A percentile compares a stretch with the other conserved stretches of the same genome.
Conservation (phyloP, 2,888 invertebrate species). For the Monochamus alternatus region DNA sequence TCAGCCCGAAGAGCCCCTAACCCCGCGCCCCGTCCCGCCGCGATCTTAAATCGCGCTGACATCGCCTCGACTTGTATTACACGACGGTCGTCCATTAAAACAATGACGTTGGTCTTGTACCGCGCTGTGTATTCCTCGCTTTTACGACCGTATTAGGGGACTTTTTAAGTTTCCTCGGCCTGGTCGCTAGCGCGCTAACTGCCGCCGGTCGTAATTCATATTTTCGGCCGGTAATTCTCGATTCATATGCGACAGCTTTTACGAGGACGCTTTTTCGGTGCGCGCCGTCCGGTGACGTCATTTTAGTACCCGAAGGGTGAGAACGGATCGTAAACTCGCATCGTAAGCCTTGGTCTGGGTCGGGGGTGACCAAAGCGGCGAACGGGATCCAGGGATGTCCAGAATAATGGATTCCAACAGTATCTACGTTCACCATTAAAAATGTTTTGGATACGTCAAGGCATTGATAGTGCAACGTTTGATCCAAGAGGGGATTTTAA, state of each 20-base stretch:
- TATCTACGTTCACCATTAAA: no score
- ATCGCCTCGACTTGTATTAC: slow-evolving; percentile 26
- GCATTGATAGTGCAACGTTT: no score
- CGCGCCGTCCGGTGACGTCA: slow-evolving; percentile 56
- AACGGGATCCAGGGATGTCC: slow-evolving; percentile 21
- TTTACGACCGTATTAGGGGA: slow-evolving; percentile 32
- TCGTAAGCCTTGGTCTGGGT: slow-evolving; percentile 48
- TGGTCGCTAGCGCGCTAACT: slow-evolving; percentile 58
- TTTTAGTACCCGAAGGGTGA: slow-evolving; percentile 59
- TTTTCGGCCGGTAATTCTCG: slow-evolving; percentile 66
- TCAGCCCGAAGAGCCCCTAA: no score
- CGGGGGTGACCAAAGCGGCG: slow-evolving; percentile 12
- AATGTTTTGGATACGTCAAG: no score
- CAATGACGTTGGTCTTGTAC: slow-evolving; percentile 32
- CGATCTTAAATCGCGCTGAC: slow-evolving; percentile 21
- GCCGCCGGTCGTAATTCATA: slow-evolving; percentile 64
- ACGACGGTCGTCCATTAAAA: slow-evolving; percentile 33
- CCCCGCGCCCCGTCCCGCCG: not conserved
- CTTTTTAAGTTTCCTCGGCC: slow-evolving; percentile 22
- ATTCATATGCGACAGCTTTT: slow-evolving; percentile 68
- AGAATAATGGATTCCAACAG: not conserved
- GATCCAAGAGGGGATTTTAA: no score
- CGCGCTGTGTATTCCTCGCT: slow-evolving; percentile 27
- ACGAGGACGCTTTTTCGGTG: slow-evolving; percentile 56
- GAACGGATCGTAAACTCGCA: slow-evolving; percentile 60